These are phyloP conservation scores for Trachymyrmex septentrionalis DNA, from an alignment of 1,140 invertebrate species.

Conservation along the genomic window DNA sequence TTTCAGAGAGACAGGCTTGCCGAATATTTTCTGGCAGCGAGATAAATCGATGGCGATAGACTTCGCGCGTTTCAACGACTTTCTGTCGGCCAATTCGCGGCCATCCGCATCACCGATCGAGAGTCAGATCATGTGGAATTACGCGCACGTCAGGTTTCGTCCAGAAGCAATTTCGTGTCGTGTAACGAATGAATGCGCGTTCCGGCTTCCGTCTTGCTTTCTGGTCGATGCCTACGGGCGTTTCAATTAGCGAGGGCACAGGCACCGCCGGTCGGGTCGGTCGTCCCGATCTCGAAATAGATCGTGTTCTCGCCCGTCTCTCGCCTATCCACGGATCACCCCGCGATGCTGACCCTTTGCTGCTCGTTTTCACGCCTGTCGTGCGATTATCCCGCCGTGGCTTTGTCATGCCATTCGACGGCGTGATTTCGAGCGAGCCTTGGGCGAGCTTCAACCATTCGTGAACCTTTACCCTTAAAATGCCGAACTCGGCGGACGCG, in stretches of 20 bases:
- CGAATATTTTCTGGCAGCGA: slow-evolving; percentile 31
- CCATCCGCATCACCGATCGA: slow-evolving; percentile 26
- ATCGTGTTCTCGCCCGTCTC: slow-evolving; percentile 58
- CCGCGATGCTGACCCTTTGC: slow-evolving; percentile 34
- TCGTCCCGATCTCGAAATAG: slow-evolving; percentile 74
- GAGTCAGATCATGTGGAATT: slow-evolving; percentile 43
- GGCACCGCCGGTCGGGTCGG: slow-evolving; percentile 2
- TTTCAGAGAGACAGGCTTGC: background rate
- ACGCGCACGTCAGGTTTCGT: background rate
- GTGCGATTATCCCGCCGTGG: slow-evolving; percentile 33
- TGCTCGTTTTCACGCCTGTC: slow-evolving; percentile 31
- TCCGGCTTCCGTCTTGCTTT: slow-evolving; percentile 71
- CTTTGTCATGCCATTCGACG: slow-evolving; percentile 20
- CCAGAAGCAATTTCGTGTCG: slow-evolving; percentile 44
- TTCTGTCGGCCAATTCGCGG: slow-evolving; percentile 19
- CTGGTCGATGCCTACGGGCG: slow-evolving; percentile 75
- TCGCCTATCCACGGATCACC: slow-evolving; percentile 52
- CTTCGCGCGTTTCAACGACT: background rate
- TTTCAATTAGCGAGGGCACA: slow-evolving; percentile 74
- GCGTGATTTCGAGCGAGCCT: slow-evolving; percentile 30
- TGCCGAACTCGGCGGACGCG: background rate
- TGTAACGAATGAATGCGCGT: background rate
- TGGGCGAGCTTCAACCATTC: slow-evolving; percentile 18
- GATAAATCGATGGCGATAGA: slow-evolving; percentile 8
- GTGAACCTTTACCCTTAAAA: slow-evolving; percentile 49